Conservation (phyloP, 2,797 vertebrate genomes). For the Pyrrhura leucotis region DNA sequence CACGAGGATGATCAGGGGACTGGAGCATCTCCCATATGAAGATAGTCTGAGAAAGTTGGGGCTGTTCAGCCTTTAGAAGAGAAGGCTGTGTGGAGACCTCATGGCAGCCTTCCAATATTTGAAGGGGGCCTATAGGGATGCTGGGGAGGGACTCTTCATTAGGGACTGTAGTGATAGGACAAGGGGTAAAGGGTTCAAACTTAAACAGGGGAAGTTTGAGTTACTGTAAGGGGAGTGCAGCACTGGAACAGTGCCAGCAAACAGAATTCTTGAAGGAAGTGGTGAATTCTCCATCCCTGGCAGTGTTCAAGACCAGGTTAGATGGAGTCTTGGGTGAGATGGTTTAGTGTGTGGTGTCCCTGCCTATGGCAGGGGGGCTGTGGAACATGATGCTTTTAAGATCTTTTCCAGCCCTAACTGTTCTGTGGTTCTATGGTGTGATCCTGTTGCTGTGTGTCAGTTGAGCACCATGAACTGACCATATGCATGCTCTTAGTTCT, state of each 20-base stretch:
- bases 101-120: too few relatives aligned
- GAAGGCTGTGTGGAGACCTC: too few relatives aligned
- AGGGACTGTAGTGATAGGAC: neutral
- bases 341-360: too few relatives aligned
- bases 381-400: neutral
- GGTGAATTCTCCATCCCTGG: neutral
- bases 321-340: neutral
- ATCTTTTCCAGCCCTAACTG: neutral
- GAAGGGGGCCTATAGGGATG: too few relatives aligned
- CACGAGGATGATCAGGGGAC: too few relatives aligned
- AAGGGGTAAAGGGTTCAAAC: neutral
- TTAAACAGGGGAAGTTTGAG: neutral
- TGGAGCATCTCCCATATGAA: too few relatives aligned
- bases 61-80: too few relatives aligned
- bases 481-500: neutral
- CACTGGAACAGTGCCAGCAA: neutral
- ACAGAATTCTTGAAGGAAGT: neutral
- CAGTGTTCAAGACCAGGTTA: neutral
- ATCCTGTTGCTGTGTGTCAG: neutral
- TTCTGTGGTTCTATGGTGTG: neutral
- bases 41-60: too few relatives aligned
- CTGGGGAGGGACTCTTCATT: too few relatives aligned
- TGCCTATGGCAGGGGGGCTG: neutral
- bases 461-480: neutral
- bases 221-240: neutral